Base-by-base conservation (phyloP, 2,888 invertebrate species). In the Dione vanillae region DNA sequence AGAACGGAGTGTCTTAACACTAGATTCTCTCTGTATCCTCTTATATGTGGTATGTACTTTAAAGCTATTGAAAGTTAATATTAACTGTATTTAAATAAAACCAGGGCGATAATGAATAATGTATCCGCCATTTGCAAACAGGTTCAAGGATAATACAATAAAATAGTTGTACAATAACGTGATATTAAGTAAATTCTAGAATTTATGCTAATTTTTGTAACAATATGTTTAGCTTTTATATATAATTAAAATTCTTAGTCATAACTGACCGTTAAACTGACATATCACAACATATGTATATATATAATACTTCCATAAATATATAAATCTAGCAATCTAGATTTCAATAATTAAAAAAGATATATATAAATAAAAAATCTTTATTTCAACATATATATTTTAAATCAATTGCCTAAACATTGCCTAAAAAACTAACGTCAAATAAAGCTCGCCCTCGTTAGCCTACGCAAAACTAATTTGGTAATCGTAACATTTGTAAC, bases 81-180 rank as follows among this genome's bases (percentile, higher is more conserved):
- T 64, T 41, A 41, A 59, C 47, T 68, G 49, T 49, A 67, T 59
- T 49, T 61, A 69, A 72, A 73, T 69, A 40, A 72, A 64, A 72
- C 67, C 56, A 72, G 76, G 75, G 73, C 72, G 73, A 52, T 52
- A 75, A 75, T 79, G 74, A 77, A 78, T 76, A 76, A 80, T 81
- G 78, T 66, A 74, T 74, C 72, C 61, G 76, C 76, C 74, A 80
- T 83, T 81, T 79, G 75, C 79, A 86, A 86, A 84, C 79, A 84
- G 82, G 81, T 86, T 85, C 86, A 87, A 85, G 86, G 86, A 72
- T 72, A 62, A 82, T n/a, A n/a, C n/a, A n/a, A n/a, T n/a, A n/a
- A 82, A 82, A 84, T 82, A 82, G 83, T 84, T 80, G 82, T 69
- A 65, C 58, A 52, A 58, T 59, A 65, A 70, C 74, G 66, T 68